Base-by-base conservation (phyloP, 2,113 vertebrate genomes). In the Callocephalon fimbriatum region DNA sequence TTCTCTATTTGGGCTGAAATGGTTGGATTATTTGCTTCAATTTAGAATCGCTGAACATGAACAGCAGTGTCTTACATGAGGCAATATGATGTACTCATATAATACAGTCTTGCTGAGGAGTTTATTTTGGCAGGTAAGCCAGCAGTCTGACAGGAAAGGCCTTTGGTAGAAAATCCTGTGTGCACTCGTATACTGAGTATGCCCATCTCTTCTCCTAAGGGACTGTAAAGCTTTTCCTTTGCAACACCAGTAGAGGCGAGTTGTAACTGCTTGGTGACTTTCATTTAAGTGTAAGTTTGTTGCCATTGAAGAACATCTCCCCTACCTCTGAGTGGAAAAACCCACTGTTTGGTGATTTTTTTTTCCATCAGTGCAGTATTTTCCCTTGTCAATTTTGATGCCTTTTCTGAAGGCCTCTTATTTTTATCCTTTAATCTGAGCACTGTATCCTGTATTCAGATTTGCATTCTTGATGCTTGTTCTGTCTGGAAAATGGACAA, bases 291-390 rank as follows among this genome's bases (percentile, higher is more conserved):
- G 17, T 53, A 23, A 44, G 20, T 45, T 12, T 15, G 31, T 65
- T 75, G 48, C 44, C n/a, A 2, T 44, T 85, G 42, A 75, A 74
- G 40, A 77, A 9, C 35, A 6, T 72, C 22, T 62, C 12, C 8
- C 45, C 12, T 14, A 26, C 12, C 31, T 81, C 63, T 18, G 35
- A 31, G 31, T 62, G n/a, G 77, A 54, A 82, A 71, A 77, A 31
- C 11, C 45, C 31, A 20, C 70, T 48, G 31, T n/a, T 90, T 0
- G 0, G 4, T 42, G 0, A 5, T 42, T 82, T 54, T 32, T 32
- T 63, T 20, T n/a, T 31, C 58, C 32, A 18, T 47, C 51, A 35
- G 9, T 37, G 29, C 6, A 29, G 13, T 44, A 16, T 81, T 72
- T 71, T 66, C 32, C 40, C 7, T 67, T 31, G 11, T 73, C 51